Evolutionary conservation across 2,888 invertebrate species (phyloP), one percentile per base, ranked within the genome.

Genomic region (Laothoe populi): DNA sequence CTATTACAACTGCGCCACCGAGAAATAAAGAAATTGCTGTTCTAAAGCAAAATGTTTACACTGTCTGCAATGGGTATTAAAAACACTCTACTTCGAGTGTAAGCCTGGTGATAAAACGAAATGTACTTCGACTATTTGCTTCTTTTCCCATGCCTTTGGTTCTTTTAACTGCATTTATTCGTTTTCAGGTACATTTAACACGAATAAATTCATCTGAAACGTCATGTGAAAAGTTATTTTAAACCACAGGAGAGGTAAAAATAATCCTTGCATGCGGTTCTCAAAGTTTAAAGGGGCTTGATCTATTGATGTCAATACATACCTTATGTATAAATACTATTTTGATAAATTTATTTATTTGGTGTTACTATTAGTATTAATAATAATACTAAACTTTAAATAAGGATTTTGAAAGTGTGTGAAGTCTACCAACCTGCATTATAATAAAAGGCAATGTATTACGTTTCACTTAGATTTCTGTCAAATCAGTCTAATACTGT

Each of bases 211-310:
- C 35, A 19, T 53, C 35, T 31, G 35, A 8, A 49, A 53, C 53
- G 24, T 48, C 48, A 26, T 35, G 35, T 35, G 53, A 53, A 35
- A 53, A 35, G 53, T 53, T 53, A 53, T 53, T 53, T 35, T 35
- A 19, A 53, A 16, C 49, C 49, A 49, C 16, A 4, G 53, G 11
- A 19, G 16, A 11, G 11, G 35, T 19, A 53, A 53, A 53, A 53
- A 53, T 53, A 53, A 19, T 31, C 35, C 35, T 35, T 11, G n/a
- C 13, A 0, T 19, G 4, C 16, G 53, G 19, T 31, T 35, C 35
- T 53, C 53, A 53, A 53, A 35, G 35, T 53, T 16, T 42, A 19
- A 13, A 38, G 38, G 38, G 38, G 38, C 10, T 4, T 38, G 38
- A 11, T 1, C 1, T 38, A 38, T 4, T 3, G 13, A 38, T 38